Conservation (phyloP, 37 sponge, comb jelly and placozoan species). For the Cladorhizidae sp. region DNA sequence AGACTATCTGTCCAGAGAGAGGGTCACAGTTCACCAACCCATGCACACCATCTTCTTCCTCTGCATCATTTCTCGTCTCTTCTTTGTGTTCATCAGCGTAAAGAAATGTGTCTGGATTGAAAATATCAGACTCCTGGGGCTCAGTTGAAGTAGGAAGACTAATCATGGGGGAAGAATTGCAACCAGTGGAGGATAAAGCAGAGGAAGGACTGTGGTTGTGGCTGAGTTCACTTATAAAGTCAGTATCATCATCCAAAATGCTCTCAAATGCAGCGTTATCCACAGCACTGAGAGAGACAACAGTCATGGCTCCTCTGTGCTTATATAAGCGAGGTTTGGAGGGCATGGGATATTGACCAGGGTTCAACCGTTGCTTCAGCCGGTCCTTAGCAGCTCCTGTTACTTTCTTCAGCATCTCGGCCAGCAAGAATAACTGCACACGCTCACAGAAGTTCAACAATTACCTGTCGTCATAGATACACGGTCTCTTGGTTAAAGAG, state of each 20-base stretch:
- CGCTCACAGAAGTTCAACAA: no score
- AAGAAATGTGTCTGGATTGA: conserved; percentile 6
- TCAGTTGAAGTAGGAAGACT: not conserved
- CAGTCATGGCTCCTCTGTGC: not conserved
- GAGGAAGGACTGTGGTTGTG: not conserved
- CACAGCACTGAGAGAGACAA: not conserved
- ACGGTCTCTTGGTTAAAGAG: no score
- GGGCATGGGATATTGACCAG: not conserved
- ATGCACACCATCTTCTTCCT: not conserved
- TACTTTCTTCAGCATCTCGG: conserved; percentile 1
- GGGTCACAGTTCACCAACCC: not conserved
- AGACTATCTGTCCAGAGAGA: not conserved
- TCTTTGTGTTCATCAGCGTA: not conserved
- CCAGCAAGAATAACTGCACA: no score
- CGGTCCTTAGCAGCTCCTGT: conserved; percentile 13
- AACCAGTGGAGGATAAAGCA: no score
- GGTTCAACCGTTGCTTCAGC: not conserved
- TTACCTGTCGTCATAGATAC: no score
- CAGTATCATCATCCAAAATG: conserved; percentile 17
- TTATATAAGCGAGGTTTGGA: not conserved
- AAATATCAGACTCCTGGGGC: not conserved
- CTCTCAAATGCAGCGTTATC: not conserved
- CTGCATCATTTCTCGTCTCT: no score
- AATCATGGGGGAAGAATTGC: not conserved
- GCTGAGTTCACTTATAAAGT: not conserved